phyloP scores from a whole-genome alignment of 2,797 vertebrate genomes.

The Chaenodraco wilsoni region DNA sequence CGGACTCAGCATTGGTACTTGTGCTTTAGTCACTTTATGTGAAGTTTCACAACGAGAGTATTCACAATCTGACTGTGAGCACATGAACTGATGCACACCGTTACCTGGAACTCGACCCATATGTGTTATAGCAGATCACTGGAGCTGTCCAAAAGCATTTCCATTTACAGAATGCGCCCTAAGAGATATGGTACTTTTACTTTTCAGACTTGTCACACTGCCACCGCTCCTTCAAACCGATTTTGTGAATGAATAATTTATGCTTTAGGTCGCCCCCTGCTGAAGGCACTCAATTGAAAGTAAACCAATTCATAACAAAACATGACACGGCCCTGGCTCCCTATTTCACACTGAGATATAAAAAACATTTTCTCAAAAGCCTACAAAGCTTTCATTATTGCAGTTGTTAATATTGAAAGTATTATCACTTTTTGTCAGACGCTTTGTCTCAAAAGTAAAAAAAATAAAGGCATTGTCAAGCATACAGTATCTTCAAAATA shows the following conservation, averaged over 20 bases:
- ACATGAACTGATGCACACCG: neutral
- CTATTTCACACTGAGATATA: conserved; percentile 24
- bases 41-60: conserved; percentile 4
- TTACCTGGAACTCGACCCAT: neutral
- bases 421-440: conserved; percentile 25
- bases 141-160: conserved; percentile 5
- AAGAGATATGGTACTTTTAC: conserved; percentile 14
- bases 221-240: neutral
- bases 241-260: conserved; percentile 33
- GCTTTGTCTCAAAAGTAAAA: conserved; percentile 15
- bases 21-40: conserved; percentile 11
- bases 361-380: neutral
- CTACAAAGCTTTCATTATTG: conserved; percentile 14
- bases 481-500: too few species aligned
- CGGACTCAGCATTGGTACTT: conserved; percentile 1
- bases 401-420: conserved; percentile 17
- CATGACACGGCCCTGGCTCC: conserved; percentile 8
- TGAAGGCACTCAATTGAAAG: conserved; percentile 10
- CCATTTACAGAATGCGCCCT: neutral
- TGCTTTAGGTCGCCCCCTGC: neutral
- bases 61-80: neutral
- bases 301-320: conserved; percentile 23
- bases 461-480: neutral
- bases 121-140: neutral
- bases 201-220: neutral